phyloP scores from a whole-genome alignment of 2,797 vertebrate genomes.

The Apogon hyalosoma region DNA sequence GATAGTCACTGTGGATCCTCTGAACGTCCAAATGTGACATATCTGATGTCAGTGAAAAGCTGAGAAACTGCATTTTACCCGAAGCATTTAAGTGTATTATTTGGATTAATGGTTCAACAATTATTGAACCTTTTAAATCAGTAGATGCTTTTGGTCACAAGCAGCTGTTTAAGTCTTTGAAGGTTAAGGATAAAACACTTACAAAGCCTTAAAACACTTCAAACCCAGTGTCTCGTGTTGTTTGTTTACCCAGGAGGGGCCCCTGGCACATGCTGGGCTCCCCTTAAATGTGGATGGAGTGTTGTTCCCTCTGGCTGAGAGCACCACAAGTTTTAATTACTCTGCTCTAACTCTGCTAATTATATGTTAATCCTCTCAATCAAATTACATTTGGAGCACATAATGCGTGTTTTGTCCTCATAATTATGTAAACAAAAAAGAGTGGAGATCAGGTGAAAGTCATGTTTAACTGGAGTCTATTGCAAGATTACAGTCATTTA shows the following conservation, averaged over 20 bases:
- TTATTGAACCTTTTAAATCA: too few relatives aligned
- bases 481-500: too few relatives aligned
- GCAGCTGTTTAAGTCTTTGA: too few relatives aligned
- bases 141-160: too few relatives aligned
- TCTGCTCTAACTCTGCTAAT: not conserved
- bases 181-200: not conserved
- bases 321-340: not conserved
- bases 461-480: not conserved
- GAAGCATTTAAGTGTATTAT: too few relatives aligned
- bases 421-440: not conserved
- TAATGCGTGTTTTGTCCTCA: not conserved
- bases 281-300: too few relatives aligned
- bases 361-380: too few relatives aligned
- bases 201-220: not conserved
- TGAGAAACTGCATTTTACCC: too few relatives aligned
- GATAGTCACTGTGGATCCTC: too few relatives aligned
- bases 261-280: not conserved
- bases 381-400: not conserved
- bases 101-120: too few relatives aligned
- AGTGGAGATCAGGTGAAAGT: not conserved
- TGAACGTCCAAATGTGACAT: too few relatives aligned
- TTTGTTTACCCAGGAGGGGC: conserved; percentile 25
- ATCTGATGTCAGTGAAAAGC: too few relatives aligned
- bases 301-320: not conserved
- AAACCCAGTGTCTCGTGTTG: conserved; percentile 1